phyloP scores from a whole-genome alignment of 1,140 invertebrate species.

The Drosophila prosaltans region DNA sequence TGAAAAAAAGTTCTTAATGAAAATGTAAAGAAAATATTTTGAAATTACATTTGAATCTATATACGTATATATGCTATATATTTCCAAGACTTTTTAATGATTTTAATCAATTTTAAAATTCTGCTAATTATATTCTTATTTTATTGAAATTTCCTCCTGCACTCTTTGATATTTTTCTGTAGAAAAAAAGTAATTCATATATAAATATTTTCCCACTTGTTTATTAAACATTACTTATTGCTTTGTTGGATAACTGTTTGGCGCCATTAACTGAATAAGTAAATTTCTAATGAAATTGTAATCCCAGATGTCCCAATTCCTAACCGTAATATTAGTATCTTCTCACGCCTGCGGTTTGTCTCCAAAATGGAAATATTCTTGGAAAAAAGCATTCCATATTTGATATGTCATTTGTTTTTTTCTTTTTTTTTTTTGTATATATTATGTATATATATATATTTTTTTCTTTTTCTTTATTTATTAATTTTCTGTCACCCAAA shows the following conservation, averaged over 20 bases:
- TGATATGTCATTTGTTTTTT: slow-evolving; percentile 23
- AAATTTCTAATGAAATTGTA: slow-evolving; percentile 40
- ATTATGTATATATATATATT: not conserved
- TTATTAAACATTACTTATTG: not conserved
- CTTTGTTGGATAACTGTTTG: not conserved
- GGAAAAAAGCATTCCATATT: slow-evolving; percentile 15
- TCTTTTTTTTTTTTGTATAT: not conserved
- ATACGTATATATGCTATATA: too few species aligned
- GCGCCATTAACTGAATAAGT: not conserved
- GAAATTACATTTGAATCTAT: too few species aligned
- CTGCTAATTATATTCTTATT: too few species aligned
- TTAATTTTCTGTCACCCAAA: slow-evolving; percentile 15
- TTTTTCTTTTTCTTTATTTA: slow-evolving; percentile 2
- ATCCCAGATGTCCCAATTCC: slow-evolving; percentile 35
- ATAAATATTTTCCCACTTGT: not conserved
- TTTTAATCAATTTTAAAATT: too few species aligned
- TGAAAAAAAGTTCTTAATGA: too few species aligned
- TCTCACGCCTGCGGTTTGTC: slow-evolving; percentile 36
- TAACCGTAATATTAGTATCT: slow-evolving; percentile 7
- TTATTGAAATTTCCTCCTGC: too few species aligned
- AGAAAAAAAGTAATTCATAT: too few species aligned
- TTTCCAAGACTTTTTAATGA: too few species aligned
- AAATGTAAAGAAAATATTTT: too few species aligned
- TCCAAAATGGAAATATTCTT: slow-evolving; percentile 18
- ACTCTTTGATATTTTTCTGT: too few species aligned